Evolutionary conservation across 2,888 invertebrate genomes (phyloP), one percentile per base, ranked within the genome.

Genomic region (Athalia circularis): DNA sequence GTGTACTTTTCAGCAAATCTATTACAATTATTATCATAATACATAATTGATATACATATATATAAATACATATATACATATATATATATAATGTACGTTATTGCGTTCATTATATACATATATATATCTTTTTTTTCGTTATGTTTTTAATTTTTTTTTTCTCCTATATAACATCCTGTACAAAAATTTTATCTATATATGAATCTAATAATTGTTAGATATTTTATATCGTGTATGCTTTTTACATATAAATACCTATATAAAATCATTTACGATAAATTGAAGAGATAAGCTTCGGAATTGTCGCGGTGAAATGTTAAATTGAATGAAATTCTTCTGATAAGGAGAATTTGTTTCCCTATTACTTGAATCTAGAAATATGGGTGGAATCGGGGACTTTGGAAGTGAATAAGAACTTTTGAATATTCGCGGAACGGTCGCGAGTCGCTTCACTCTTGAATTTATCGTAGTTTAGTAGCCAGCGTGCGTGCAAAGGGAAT

Each of bases 381-480:
- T 29, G 29, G 29, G 29, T 29, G 2, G 29, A 29, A 29, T 29
- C 29, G 29, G 5, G 13, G 15, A 50, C 50, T 48, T 11, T 13
- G 13, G 13, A 45, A 45, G 43, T 70, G 9, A 72, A 72, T 15
- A 72, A 70, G 29, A 72, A 72, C 70, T 72, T 57, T 45, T 45
- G 70, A 72, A 59, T 72, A 45, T 59, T 47, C 50, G 59, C n/a
- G 70, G 45, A 15, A 68, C 29, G 54, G 68, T 52, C 7, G n/a
- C 43, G 70, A 43, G 72, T 72, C 47, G 59, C 45, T 72, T 72
- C 59, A 47, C 47, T 72, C 72, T 59, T 57, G 72, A 72, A 72
- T 72, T 72, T 72, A 72, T 72, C 72, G 72, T 47, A 57, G 43
- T 72, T 72, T 72, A n/a, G 72, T 59, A 47, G 45, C 57, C n/a